Base-by-base conservation (phyloP, 2,797 vertebrate species). In the Enteromius treurensis region DNA sequence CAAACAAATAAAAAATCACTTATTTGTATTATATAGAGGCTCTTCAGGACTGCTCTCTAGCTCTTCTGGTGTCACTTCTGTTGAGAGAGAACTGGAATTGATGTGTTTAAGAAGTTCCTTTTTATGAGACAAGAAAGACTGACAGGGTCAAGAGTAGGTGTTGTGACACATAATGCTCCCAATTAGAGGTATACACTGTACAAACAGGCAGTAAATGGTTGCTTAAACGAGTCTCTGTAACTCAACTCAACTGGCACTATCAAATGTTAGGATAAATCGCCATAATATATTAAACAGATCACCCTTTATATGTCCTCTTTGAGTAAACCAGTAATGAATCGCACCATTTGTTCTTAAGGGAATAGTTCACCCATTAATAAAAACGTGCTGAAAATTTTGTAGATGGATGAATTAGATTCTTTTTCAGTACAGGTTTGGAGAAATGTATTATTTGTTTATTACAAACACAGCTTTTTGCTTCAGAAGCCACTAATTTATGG, bases 1-100 rank as follows among this genome's bases (percentile, higher is more conserved):
- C 45, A 58, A 81, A 19, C 40, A 84, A 85, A 82, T 77, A 76
- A 71, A 32, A 81, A 81, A 58, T 79, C 1, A 32, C 45, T 60
- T 55, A 64, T 29, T 75, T 78, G 34, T 21, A 21, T 84, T 62
- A 29, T 60, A 81, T 42, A 47, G 21, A 60, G 37, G 29, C 26
- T n/a, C 19, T 76, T 75, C 21, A 69, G 32, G 23, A 21, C 26
- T 73, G 69, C 69, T 29, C 45, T 49, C 14, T 49, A 49, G 45
- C 21, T 76, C n/a, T 42, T 60, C 34, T 40, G 74, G 53, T 42
- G 5, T 11, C 7, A 76, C 14, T 26, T 19, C 14, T 76, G 4
- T 42, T 26, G 2, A 60, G 34, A 19, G 23, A 19, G 21, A n/a
- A 47, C 37, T 51, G 9, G 11, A 71, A 60, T 17, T 2, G 15